Evolutionary conservation across 2,797 vertebrate genomes (phyloP), one percentile per base, ranked within the genome.

Genomic region (Gambelia wislizenii): DNA sequence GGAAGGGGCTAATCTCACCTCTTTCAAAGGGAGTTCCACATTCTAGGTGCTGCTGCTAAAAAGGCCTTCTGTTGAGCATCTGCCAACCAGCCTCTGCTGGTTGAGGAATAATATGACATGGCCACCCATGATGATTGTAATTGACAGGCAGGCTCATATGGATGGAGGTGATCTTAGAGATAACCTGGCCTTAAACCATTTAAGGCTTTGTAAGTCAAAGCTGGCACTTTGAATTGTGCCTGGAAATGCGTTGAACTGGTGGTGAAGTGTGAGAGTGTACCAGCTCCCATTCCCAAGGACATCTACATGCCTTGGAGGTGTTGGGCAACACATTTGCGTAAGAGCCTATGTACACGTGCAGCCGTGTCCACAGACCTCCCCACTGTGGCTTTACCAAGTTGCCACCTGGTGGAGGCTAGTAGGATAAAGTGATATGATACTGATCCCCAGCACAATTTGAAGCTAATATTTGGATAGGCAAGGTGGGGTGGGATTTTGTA

Each of bases 401-500:
- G 33, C 13, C 39, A 39, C 3, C 27, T 36, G 75, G 76, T 70
- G 22, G 2, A 22, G n/a, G 16, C n/a, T 83, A 27, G 25, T 47
- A 67, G 72, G 30, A 27, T 77, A 56, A 70, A 49, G 54, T 74
- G 14, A 14, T 6, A 12, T 12, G 3, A 27, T 47, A 47, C 30
- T 52, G 42, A 61, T 70, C 12, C 16, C 33, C 25, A 30, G 52
- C 25, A 4, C 16, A 59, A 12, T 2, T 25, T 6, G n/a, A 52
- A 10, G 0, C 30, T 70, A 67, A 83, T 8, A n/a, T 77, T 67
- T 0, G 0, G 10, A 52, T 54, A 56, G 77, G 47, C 16, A 74
- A 78, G 39, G 52, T 3, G 59, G 86, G 30, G 83, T 79, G 90
- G 83, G 83, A 83, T 80, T 80, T 92, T 76, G 72, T 59, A 12